Evolutionary conservation across 2,797 vertebrate species (phyloP).

Genomic region (Graptemys geographica): DNA sequence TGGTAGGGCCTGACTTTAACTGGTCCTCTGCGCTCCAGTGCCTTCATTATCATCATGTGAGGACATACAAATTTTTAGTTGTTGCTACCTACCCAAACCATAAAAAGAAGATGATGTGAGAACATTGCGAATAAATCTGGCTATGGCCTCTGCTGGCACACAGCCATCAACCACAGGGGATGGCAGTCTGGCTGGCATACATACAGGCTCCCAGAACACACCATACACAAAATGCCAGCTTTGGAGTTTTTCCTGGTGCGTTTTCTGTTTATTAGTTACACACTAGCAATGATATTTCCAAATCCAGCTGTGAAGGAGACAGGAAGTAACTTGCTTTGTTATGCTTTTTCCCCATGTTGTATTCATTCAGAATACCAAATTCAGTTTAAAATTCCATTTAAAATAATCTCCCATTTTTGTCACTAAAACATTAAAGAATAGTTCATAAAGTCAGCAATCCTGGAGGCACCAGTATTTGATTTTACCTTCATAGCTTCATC

Average conservation of each 20-base stretch:
- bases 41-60: conserved; percentile 9
- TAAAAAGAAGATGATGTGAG: not conserved
- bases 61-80: not conserved
- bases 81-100: too few relatives aligned
- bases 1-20: conserved; percentile 39
- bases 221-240: not conserved
- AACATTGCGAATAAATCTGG: not conserved
- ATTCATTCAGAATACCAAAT: conserved; percentile 18
- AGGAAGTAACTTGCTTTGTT: not conserved
- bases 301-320: not conserved
- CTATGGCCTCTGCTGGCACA: not conserved
- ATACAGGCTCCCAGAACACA: accelerated
- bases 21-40: not conserved
- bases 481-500: conserved; percentile 17
- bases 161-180: not conserved
- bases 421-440: conserved; percentile 3
- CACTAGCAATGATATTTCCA: not conserved
- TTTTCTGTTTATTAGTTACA: not conserved
- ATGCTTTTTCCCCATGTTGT: not conserved
- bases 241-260: not conserved
- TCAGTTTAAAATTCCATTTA: conserved; percentile 50
- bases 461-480: conserved; percentile 2
- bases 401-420: conserved; percentile 7
- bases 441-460: not conserved
- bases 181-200: not conserved